Evolutionary conservation across 2,113 vertebrate species (phyloP), one percentile per base, ranked within the genome.

Genomic region (Pluvianellus socialis): DNA sequence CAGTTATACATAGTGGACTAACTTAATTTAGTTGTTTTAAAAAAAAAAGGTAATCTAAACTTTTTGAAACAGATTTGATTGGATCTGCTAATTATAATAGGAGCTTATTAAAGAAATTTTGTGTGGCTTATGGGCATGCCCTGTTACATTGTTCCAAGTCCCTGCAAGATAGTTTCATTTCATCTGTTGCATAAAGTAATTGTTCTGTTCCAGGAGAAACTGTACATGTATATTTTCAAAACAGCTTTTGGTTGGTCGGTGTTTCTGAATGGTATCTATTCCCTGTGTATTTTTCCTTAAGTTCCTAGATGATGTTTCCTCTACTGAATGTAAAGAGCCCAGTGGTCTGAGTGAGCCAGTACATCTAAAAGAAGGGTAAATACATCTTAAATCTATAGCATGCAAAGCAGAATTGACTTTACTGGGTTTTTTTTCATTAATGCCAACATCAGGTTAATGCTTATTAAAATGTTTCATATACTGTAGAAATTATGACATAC

Each of bases 271-370:
- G 6, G 63, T 90, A 84, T 79, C 4, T 74, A 35, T 94, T 95
- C 59, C 5, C 12, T 71, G 20, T 89, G 14, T 44, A 6, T 90
- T 94, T 97, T 92, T 83, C 38, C 58, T 95, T 88, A 94, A 99
- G 99, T 99, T 99, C 97, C 98, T 99, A 74, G 99, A 99, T 97
- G 99, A 99, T 97, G 99, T 99, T 97, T 99, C 99, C 66, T 99
- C 99, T 63, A 99, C 99, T 24, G 98, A 99, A 98, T 99, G 98
- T 95, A 99, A 99, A 94, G 99, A 99, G 90, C 99, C 99, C 85
- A 99, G 98, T 86, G 99, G 98, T 56, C 96, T 99, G 33, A 99
- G 99, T 68, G 99, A 99, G 30, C 98, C 99, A 10, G 98, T 99
- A 27, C 98, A 99, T 86, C 98, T 99, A n/a, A 99, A 99, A 98